Evolutionary conservation across 2,113 vertebrate genomes (phyloP).

Genomic region (Bolborhynchus lineola): DNA sequence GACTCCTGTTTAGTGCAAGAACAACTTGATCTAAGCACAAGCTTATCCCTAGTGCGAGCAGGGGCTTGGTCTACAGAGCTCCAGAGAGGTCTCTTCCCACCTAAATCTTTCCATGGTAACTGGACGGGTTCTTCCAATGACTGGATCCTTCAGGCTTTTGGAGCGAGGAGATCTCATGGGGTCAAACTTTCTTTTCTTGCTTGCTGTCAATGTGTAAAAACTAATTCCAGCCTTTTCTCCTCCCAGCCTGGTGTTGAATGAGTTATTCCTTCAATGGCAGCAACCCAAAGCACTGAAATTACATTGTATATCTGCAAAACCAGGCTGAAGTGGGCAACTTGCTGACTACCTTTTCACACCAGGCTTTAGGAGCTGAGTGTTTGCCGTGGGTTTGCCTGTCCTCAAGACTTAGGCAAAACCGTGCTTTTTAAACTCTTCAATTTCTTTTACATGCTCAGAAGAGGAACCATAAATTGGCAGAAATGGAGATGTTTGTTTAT

Average conservation of each 20-base stretch:
- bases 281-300: not conserved
- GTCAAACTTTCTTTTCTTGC: not conserved
- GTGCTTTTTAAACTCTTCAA: not conserved
- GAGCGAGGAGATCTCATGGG: not conserved
- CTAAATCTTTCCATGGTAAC: not conserved
- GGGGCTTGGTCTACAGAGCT: not conserved
- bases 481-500: slow-evolving; percentile 24
- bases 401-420: not conserved
- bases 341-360: not conserved
- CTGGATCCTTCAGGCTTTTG: not conserved
- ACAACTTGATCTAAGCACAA: not conserved
- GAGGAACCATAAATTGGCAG: slow-evolving; percentile 43
- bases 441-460: not conserved
- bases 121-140: not conserved
- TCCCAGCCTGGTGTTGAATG: not conserved
- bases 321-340: not conserved
- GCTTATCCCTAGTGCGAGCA: not conserved
- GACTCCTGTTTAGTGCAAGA: not conserved
- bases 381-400: not conserved
- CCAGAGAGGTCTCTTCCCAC: not conserved
- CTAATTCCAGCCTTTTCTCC: not conserved
- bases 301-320: not conserved
- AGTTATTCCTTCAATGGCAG: not conserved
- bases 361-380: not conserved
- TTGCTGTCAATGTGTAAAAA: not conserved